Evolutionary conservation across 2,113 vertebrate genomes (phyloP).

Genomic region (Clupea harengus): DNA sequence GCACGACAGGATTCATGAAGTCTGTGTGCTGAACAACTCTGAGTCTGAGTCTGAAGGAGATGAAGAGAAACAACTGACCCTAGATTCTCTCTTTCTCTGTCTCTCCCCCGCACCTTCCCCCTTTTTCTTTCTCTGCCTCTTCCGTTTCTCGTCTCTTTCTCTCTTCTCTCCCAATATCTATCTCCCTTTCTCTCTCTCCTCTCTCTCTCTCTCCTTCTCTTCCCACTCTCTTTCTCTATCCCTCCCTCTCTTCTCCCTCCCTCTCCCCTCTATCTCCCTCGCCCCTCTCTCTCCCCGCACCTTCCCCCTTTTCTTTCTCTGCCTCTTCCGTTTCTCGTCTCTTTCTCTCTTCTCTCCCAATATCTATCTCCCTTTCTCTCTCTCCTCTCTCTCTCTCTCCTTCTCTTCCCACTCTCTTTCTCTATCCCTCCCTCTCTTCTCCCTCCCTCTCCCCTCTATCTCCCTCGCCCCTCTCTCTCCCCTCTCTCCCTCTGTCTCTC

Average conservation of each 20-base stretch:
- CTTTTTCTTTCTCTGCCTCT: neutral
- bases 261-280: too few species aligned
- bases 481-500: neutral
- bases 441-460: too few species aligned
- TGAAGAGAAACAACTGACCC: neutral
- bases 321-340: too few species aligned
- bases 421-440: neutral
- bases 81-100: neutral
- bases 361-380: neutral
- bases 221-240: neutral
- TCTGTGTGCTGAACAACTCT: too few species aligned
- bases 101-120: neutral
- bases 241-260: neutral
- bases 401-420: neutral
- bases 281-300: neutral
- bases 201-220: neutral
- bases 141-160: neutral
- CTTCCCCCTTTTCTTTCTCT: neutral
- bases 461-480: neutral
- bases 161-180: neutral
- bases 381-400: neutral
- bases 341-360: neutral
- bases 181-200: neutral
- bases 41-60: too few species aligned
- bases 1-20: too few species aligned